Base-by-base conservation (phyloP, 2,888 invertebrate genomes). In the Erebia aethiops region DNA sequence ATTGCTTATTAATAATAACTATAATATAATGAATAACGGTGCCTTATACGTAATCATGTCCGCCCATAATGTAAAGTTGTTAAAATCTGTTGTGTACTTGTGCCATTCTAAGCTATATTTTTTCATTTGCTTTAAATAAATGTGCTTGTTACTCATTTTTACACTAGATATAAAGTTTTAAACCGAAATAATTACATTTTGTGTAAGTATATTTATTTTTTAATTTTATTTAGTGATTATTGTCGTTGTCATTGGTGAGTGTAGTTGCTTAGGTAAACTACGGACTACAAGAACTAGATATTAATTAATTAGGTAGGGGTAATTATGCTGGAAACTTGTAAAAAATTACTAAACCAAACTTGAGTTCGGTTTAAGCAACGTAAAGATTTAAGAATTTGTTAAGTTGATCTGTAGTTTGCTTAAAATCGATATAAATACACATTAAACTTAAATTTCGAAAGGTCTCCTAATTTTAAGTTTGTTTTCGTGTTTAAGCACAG, bases 41-140 rank as follows among this genome's bases (percentile, higher is more conserved):
- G 92, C 92, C 92, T 92, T 92, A 90, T 82, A 83, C 76, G 89
- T 87, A 91, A 91, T 74, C 84, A 64, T 81, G 77, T 91, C 92
- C 91, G 92, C 90, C 92, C 92, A 84, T 80, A 72, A 54, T 67
- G 69, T 67, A 57, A 57, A 71, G 67, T 75, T 74, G 67, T 71
- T 68, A 57, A 21, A 54, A 70, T 65, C 72, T 75, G 68, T 76
- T 74, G 71, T 75, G 16, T 70, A 70, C 71, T 74, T 71, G 77
- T 78, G 78, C 78, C 78, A 78, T 78, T 76, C 61, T 52, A 56
- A 26, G 56, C 65, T 71, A 51, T 71, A 35, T 68, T 74, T 71
- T 13, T 57, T 57, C 8, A 49, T 49, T 67, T 16, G 64, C 64
- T 64, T 41, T 16, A 54, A 54, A 64, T 13, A 52, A 61, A 61